Evolutionary conservation across 2,797 vertebrate genomes (phyloP).

Genomic region (Cyprinodon diabolis): DNA sequence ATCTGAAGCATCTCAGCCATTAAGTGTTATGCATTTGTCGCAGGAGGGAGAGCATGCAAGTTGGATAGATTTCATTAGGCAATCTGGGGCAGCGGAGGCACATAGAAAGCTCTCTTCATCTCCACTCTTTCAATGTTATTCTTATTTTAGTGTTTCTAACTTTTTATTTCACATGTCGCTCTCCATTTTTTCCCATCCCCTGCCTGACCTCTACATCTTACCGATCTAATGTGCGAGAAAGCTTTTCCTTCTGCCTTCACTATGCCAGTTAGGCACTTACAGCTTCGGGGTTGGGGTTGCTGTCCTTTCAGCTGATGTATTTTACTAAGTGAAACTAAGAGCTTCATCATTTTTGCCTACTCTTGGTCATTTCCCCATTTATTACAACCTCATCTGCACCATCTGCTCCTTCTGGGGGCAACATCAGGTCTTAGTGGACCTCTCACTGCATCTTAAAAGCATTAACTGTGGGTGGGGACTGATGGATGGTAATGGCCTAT

Average conservation of each 20-base stretch:
- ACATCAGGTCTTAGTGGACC: conserved; percentile 65
- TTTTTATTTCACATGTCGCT: conserved; percentile 61
- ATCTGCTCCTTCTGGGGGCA: conserved; percentile 73
- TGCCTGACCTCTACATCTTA: conserved; percentile 61
- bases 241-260: conserved; percentile 49
- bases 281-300: conserved; percentile 51
- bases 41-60: conserved; percentile 76
- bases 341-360: conserved; percentile 71
- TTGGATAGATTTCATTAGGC: conserved; percentile 80
- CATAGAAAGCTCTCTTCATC: conserved; percentile 58
- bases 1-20: conserved; percentile 79
- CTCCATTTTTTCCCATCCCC: conserved; percentile 41
- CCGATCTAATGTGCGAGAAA: conserved; percentile 58
- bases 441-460: conserved; percentile 78
- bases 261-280: conserved; percentile 57
- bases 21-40: conserved; percentile 79
- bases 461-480: conserved; percentile 74
- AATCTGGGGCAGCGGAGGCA: conserved; percentile 64
- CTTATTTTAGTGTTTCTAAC: conserved; percentile 62
- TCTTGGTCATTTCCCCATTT: conserved; percentile 73
- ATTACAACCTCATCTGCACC: conserved; percentile 77
- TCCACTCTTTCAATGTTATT: conserved; percentile 46
- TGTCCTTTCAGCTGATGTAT: conserved; percentile 69
- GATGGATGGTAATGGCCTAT: conserved; percentile 78
- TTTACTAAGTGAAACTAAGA: conserved; percentile 68